Evolutionary conservation across 2,888 invertebrate genomes (phyloP).

Genomic region (Muschampia plurimacula): DNA sequence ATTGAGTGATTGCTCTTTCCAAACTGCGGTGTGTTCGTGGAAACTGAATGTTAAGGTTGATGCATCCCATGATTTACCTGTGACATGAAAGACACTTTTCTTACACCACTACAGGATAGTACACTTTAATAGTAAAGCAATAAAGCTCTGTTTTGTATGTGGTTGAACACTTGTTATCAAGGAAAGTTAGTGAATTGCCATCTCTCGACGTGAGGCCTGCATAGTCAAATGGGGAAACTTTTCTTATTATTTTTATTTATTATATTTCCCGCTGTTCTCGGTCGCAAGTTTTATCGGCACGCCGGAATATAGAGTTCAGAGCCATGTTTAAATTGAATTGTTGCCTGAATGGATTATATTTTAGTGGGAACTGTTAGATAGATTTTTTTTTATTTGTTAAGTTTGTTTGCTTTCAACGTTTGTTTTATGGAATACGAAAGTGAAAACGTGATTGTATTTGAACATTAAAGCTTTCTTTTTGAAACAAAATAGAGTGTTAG

Average conservation of each 20-base stretch:
- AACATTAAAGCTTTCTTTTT: background rate
- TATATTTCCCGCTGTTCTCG: slow-evolving; percentile 70
- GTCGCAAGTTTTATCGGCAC: slow-evolving; percentile 51
- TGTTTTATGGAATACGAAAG: background rate
- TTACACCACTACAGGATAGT: background rate
- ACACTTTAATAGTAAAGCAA: background rate
- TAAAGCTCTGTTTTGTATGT: slow-evolving; percentile 17
- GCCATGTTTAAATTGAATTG: slow-evolving; percentile 38
- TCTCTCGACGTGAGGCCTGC: slow-evolving; percentile 65
- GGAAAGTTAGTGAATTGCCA: slow-evolving; percentile 66
- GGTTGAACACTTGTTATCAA: slow-evolving; percentile 36
- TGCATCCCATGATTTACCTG: slow-evolving; percentile 73
- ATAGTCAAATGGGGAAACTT: slow-evolving; percentile 79
- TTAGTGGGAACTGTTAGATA: slow-evolving; percentile 8
- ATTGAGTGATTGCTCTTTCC: slow-evolving; percentile 82
- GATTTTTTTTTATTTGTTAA: slow-evolving; percentile 2
- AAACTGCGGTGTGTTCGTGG: slow-evolving; percentile 69
- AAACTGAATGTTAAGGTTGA: slow-evolving; percentile 73
- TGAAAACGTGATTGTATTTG: slow-evolving; percentile 6
- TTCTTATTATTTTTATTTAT: slow-evolving; percentile 84
- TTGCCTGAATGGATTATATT: slow-evolving; percentile 26
- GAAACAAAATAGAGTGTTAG: too few species aligned
- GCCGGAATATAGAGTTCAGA: slow-evolving; percentile 46
- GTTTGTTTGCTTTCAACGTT: slow-evolving; percentile 12
- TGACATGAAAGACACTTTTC: slow-evolving; percentile 46